A percentile compares a stretch with the other conserved stretches of the same genome.
These are phyloP conservation scores for Drosophila arawakana DNA, from an alignment of 1,140 invertebrate species.

Conservation along the genomic window DNA sequence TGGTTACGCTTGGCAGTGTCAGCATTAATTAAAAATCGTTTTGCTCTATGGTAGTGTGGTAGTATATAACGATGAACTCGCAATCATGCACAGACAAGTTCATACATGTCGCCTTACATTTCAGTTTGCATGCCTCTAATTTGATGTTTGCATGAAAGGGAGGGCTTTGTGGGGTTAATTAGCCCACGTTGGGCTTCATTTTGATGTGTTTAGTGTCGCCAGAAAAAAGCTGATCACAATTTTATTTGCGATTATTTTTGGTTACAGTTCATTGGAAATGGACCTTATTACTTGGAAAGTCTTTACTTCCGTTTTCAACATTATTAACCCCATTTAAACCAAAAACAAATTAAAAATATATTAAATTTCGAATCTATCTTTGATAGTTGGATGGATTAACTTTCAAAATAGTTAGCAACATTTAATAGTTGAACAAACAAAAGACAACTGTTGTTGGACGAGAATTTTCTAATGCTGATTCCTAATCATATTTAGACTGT, in stretches of 20 bases:
- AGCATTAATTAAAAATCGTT: conserved; percentile 80
- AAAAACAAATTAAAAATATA: too few relatives aligned
- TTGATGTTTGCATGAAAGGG: conserved; percentile 49
- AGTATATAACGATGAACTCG: conserved; percentile 24
- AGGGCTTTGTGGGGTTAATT: conserved; percentile 35
- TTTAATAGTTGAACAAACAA: too few relatives aligned
- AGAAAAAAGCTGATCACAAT: conserved; percentile 44
- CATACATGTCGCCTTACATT: conserved; percentile 56
- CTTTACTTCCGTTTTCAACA: too few relatives aligned
- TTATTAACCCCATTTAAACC: too few relatives aligned
- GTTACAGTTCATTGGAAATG: conserved; percentile 48
- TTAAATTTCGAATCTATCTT: too few relatives aligned
- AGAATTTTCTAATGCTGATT: too few relatives aligned
- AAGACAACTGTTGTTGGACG: too few relatives aligned
- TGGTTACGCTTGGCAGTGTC: conserved; percentile 68
- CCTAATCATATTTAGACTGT: too few relatives aligned
- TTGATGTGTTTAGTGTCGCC: conserved; percentile 62
- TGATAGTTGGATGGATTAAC: background rate
- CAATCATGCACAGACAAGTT: conserved; percentile 55
- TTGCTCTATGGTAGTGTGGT: conserved; percentile 58
- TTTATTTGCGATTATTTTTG: conserved; percentile 27
- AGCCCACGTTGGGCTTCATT: conserved; percentile 34
- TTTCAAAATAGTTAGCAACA: too few relatives aligned
- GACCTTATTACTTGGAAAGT: conserved; percentile 31
- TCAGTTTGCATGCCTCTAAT: conserved; percentile 67